Base-by-base conservation (phyloP, 2,888 invertebrate species). In the Lycaena phlaeas region DNA sequence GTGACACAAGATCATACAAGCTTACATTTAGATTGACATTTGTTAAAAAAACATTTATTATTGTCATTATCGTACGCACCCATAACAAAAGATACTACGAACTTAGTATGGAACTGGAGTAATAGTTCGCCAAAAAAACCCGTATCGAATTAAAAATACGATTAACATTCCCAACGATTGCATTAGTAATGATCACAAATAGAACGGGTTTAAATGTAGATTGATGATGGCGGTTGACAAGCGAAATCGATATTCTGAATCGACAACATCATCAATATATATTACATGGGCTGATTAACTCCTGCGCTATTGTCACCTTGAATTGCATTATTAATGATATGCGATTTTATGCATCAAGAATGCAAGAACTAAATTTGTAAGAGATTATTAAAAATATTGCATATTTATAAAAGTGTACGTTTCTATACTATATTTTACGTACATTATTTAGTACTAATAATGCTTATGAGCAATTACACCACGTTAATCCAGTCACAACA, bases 201-300 rank as follows among this genome's bases (percentile, higher is more conserved):
- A 51, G 58, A 61, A 61, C 61, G 54, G 52, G 54, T 58, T 47
- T 40, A 51, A 59, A 61, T 57, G 43, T 53, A 54, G 59, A 67
- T 67, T 66, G 59, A 65, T 66, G 63, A 59, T 58, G 29, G 17
- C 10, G 28, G 18, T 46, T 45, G 51, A 60, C 52, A 48, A 48
- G 40, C 48, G 45, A 41, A 43, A 56, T 54, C 51, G 53, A 46
- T 36, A 40, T 22, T 22, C 2, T 9, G 30, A 43, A 49, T 47
- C 50, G 53, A 56, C 54, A 56, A 55, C 54, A 70, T 68, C 76
- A 81, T 82, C 67, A 78, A 82, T 82, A 72, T 57, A 62, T 60
- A 79, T 82, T 79, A 78, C 54, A 75, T 65, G 79, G 60, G 45
- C 51, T 56, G 53, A 58, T 59, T 52, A 42, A 43, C 40, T 38